A percentile compares a stretch with the other conserved stretches of the same genome.
Evolutionary conservation across 2,797 vertebrate genomes (phyloP).

Genomic region (Philypnodon macrostomus): DNA sequence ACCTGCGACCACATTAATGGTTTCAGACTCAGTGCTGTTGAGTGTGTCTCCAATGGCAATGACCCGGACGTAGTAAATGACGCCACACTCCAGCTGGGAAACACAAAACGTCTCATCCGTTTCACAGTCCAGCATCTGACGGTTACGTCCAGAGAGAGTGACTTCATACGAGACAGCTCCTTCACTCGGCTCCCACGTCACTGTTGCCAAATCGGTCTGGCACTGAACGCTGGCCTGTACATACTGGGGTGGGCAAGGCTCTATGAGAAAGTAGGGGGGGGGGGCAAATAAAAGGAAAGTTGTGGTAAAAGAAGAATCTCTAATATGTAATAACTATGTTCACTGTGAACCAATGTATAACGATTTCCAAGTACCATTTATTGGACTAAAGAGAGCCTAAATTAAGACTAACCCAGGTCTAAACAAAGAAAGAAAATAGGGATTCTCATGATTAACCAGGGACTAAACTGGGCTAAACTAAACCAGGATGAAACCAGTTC

Average conservation of each 20-base stretch:
- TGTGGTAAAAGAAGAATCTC: too few relatives aligned
- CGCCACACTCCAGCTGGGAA: constrained; percentile 72
- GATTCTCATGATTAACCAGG: too few relatives aligned
- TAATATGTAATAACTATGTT: too few relatives aligned
- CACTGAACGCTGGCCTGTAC: constrained; percentile 53
- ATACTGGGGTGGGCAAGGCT: constrained; percentile 76
- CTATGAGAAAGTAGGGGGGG: constrained; percentile 48
- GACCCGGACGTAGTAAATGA: constrained; percentile 59
- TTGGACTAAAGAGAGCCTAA: too few relatives aligned
- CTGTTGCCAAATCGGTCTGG: constrained; percentile 23
- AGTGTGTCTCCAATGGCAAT: constrained; percentile 53
- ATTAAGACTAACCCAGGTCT: too few relatives aligned
- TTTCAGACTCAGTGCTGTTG: constrained; percentile 61
- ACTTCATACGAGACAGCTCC: constrained; percentile 63
- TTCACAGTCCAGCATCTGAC: constrained; percentile 63
- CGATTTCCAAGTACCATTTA: too few relatives aligned
- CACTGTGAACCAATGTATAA: too few relatives aligned
- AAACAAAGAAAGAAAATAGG: too few relatives aligned
- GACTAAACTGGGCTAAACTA: too few relatives aligned
- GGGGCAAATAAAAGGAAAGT: too few relatives aligned
- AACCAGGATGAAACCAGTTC: too few relatives aligned
- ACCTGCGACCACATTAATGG: constrained; percentile 69
- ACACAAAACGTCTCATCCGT: constrained; percentile 58
- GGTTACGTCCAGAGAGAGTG: constrained; percentile 54
- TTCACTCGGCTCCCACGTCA: constrained; percentile 75